Evolutionary conservation across 2,113 vertebrate species (phyloP).

Genomic region (Cromileptes altivelis): DNA sequence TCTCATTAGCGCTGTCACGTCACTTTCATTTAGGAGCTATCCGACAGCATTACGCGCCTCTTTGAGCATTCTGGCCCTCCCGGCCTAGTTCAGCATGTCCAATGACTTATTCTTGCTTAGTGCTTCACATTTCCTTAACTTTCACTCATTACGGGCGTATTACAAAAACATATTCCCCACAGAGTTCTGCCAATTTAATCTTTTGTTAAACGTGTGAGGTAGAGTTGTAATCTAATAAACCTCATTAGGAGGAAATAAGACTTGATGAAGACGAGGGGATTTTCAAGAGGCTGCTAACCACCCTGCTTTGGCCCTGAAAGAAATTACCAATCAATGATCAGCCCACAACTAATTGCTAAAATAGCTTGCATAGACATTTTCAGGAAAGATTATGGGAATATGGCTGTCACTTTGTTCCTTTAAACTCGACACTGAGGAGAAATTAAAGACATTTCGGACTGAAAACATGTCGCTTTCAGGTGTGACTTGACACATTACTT

Average conservation of each 20-base stretch:
- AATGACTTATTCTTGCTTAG: slow-evolving; percentile 79
- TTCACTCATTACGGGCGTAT: slow-evolving; percentile 78
- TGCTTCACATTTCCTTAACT: slow-evolving; percentile 74
- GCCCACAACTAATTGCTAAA: slow-evolving; percentile 71
- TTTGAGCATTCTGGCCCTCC: slow-evolving; percentile 65
- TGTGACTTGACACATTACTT: neutral
- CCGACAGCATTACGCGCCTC: slow-evolving; percentile 71
- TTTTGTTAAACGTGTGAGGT: slow-evolving; percentile 81
- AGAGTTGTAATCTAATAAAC: slow-evolving; percentile 85
- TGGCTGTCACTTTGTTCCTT: slow-evolving; percentile 8
- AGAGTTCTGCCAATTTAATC: slow-evolving; percentile 81
- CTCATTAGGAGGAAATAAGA: slow-evolving; percentile 81
- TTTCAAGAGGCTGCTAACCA: slow-evolving; percentile 62
- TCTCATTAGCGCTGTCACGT: slow-evolving; percentile 81
- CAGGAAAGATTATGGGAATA: slow-evolving; percentile 26
- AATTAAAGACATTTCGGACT: neutral
- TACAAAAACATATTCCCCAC: slow-evolving; percentile 82
- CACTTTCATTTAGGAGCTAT: slow-evolving; percentile 79
- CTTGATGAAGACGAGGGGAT: slow-evolving; percentile 79
- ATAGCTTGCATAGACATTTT: slow-evolving; percentile 54
- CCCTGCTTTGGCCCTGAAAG: slow-evolving; percentile 66
- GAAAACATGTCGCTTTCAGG: neutral
- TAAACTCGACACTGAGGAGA: neutral
- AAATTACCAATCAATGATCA: slow-evolving; percentile 74
- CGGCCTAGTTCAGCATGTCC: slow-evolving; percentile 70